These are phyloP conservation scores for Enteromius thamalakanensis DNA, from an alignment of 2,797 vertebrate species.

Conservation along the genomic window DNA sequence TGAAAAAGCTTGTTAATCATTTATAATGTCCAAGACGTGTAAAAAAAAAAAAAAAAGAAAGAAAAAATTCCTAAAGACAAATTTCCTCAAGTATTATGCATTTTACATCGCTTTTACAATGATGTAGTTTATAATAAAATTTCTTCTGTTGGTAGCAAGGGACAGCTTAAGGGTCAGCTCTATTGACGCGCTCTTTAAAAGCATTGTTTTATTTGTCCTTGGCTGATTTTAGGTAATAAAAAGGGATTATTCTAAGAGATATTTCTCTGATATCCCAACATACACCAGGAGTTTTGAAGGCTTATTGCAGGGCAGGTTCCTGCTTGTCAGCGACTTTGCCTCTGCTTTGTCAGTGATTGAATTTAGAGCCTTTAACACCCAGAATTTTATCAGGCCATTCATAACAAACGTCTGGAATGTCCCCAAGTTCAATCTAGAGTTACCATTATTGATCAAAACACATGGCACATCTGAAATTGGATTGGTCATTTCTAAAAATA, in stretches of 20 bases:
- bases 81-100: background rate
- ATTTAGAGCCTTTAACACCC: constrained; percentile 58
- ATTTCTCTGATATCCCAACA: constrained; percentile 47
- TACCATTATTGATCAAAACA: constrained; percentile 59
- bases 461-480: constrained; percentile 53
- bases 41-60: background rate
- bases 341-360: constrained; percentile 58
- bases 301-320: constrained; percentile 52
- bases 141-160: background rate
- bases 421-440: constrained; percentile 50
- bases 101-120: background rate
- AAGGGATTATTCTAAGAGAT: constrained; percentile 36
- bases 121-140: background rate
- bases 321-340: constrained; percentile 59
- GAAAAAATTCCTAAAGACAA: background rate
- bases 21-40: background rate
- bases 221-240: constrained; percentile 34
- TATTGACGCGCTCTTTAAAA: constrained; percentile 25
- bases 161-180: background rate
- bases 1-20: constrained; percentile 14
- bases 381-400: constrained; percentile 56
- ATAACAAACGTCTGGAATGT: constrained; percentile 56
- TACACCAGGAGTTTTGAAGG: constrained; percentile 47
- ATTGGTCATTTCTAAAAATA: constrained; percentile 27
- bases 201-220: constrained; percentile 30